Base-by-base conservation (phyloP, 2,113 vertebrate species). In the Myotis yumanensis region DNA sequence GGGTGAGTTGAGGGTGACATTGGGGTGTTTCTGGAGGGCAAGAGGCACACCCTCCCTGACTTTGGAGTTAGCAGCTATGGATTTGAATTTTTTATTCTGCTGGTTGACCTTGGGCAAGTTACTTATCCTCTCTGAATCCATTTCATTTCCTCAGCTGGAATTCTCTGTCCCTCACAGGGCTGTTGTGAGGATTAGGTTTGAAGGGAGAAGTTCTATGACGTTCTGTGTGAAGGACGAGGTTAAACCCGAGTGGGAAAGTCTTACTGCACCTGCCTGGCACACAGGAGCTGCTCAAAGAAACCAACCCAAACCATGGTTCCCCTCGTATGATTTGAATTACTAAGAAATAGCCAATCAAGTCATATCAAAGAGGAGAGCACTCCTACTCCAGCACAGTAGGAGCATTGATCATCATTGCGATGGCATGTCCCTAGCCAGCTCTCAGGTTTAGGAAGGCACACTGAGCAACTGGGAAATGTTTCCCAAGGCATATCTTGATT, bases 71-170 rank as follows among this genome's bases (percentile, higher is more conserved):
- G 22, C n/a, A 11, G 71, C 25, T 46, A 1, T 7, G 69, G 28
- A 17, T 87, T 76, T 37, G 76, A 95, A 84, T 73, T 90, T 79
- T 73, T 48, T 80, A 30, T 64, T 89, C n/a, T 89, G 28, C 43
- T 95, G 76, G 40, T 89, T 82, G 90, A 25, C 48, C 7, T 75
- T 15, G 35, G 4, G 5, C 4, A 17, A 88, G 40, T 62, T 51
- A 11, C 43, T 89, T 12, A 51, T 17, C 35, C 6, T 77, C 75
- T 92, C 54, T 76, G 83, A 71, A 22, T 48, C 57, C 52, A 1
- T 77, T 30, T 51, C 10, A 0, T 68, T 51, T 37, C 57, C 48
- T 86, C 22, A 0, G 48, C 80, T 85, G 37, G 22, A 59, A 37
- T 46, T 35, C 81, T 17, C 28, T 37, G 48, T n/a, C 30, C 30